Conservation (phyloP, 1,140 invertebrate genomes). For the Bombus consobrinus region DNA sequence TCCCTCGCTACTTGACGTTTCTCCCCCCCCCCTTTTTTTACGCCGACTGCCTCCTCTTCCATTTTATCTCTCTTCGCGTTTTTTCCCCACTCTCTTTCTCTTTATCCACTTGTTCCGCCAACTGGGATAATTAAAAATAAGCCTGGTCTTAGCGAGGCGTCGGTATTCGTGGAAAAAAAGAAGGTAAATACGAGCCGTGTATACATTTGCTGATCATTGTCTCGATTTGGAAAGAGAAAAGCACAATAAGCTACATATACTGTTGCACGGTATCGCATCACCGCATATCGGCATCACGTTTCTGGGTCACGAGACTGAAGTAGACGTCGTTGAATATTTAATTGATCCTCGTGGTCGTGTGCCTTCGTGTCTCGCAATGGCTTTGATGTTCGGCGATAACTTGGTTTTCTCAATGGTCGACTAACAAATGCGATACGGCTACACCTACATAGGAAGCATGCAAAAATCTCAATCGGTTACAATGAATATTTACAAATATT, state of each 20-base stretch:
- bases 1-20: background rate
- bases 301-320: constrained; percentile 30
- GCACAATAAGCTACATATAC: no score
- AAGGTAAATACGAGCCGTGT: no score
- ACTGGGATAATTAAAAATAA: constrained; percentile 38
- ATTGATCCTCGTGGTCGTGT: constrained; percentile 36
- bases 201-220: no score
- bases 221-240: background rate
- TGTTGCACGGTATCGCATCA: background rate
- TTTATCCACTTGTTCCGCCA: background rate
- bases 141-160: background rate
- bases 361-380: background rate
- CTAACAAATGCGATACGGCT: constrained; percentile 34
- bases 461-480: background rate
- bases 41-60: background rate
- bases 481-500: constrained; percentile 52
- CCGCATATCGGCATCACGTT: constrained; percentile 18
- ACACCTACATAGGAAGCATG: background rate
- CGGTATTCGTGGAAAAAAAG: background rate
- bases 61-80: no score
- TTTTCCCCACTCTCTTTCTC: background rate
- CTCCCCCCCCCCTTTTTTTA: no score
- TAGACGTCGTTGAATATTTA: constrained; percentile 45
- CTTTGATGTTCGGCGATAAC: constrained; percentile 35
- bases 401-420: constrained; percentile 20